Conservation (phyloP, 1,140 invertebrate genomes). For the Homarus americanus region DNA sequence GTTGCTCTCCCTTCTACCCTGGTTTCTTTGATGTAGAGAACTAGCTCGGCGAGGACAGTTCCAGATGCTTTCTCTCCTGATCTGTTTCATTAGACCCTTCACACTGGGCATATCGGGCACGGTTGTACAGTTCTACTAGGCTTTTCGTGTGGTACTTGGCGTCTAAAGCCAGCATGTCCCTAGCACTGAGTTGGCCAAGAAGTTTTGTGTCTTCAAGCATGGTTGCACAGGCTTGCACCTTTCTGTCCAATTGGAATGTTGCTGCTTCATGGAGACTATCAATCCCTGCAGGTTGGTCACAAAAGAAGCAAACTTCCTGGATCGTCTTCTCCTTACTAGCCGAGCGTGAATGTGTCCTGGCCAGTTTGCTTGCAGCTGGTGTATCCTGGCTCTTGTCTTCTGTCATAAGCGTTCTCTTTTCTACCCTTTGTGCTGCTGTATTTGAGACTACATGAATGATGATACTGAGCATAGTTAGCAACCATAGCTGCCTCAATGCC, state of each 20-base stretch:
- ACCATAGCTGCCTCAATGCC: too few species aligned
- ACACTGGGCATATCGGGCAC: not conserved
- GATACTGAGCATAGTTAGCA: too few species aligned
- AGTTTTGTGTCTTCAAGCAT: slow-evolving; percentile 20
- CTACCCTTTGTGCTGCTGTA: not conserved
- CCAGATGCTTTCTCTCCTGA: not conserved
- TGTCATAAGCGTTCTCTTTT: not conserved
- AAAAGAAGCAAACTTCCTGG: not conserved
- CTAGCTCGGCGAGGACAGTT: slow-evolving; percentile 10
- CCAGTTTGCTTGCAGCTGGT: slow-evolving; percentile 28
- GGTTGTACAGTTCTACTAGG: not conserved
- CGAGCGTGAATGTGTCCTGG: not conserved
- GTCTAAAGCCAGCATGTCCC: not conserved
- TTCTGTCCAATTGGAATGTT: too few species aligned
- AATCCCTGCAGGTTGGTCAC: slow-evolving; percentile 15
- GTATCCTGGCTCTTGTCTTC: too few species aligned
- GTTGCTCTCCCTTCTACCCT: not conserved
- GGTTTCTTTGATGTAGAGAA: slow-evolving; percentile 34
- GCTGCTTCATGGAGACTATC: too few species aligned
- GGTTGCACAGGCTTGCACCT: too few species aligned
- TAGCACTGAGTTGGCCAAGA: slow-evolving; percentile 18
- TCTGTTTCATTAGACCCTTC: not conserved
- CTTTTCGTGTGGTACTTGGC: not conserved
- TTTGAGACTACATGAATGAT: not conserved
- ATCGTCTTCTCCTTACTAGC: not conserved